Percentiles rank a stretch among this genome's conserved stretches.
These are phyloP conservation scores for Rhadinocentrus ornatus DNA, from an alignment of 2,797 vertebrate species.

Conservation along the genomic window DNA sequence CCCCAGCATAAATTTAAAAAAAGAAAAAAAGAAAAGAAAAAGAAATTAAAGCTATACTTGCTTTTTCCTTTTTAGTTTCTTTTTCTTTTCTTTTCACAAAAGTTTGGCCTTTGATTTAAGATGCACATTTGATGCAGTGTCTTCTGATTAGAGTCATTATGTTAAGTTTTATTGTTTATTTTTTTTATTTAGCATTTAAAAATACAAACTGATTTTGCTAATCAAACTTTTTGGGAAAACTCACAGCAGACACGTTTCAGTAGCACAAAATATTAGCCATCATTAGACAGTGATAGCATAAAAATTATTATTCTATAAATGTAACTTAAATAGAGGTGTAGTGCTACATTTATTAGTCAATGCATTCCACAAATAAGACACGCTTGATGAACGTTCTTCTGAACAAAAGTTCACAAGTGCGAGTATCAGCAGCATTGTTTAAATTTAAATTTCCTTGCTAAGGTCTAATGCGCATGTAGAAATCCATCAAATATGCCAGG, in stretches of 20 bases:
- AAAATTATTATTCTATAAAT: not conserved
- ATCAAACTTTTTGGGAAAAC: not conserved
- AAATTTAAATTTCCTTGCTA: not conserved
- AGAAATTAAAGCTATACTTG: conserved; percentile 17
- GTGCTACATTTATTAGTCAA: not conserved
- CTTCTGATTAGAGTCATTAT: not conserved
- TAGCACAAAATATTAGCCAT: no score
- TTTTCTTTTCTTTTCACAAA: not conserved
- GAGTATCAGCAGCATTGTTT: no score
- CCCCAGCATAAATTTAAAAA: no score
- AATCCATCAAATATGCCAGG: not conserved
- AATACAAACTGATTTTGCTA: fast-evolving
- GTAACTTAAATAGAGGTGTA: no score
- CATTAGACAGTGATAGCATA: no score
- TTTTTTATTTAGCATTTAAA: not conserved
- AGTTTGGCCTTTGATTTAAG: conserved; percentile 11
- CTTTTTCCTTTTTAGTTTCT: conserved; percentile 2
- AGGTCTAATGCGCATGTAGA: not conserved
- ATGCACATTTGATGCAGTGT: not conserved
- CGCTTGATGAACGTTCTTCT: not conserved
- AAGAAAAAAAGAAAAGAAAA: no score
- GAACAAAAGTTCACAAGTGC: not conserved
- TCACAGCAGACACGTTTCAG: no score
- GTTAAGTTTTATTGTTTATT: not conserved
- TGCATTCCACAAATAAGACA: not conserved